phyloP scores from a whole-genome alignment of 2,113 vertebrate species.

The Cisticola juncidis region DNA sequence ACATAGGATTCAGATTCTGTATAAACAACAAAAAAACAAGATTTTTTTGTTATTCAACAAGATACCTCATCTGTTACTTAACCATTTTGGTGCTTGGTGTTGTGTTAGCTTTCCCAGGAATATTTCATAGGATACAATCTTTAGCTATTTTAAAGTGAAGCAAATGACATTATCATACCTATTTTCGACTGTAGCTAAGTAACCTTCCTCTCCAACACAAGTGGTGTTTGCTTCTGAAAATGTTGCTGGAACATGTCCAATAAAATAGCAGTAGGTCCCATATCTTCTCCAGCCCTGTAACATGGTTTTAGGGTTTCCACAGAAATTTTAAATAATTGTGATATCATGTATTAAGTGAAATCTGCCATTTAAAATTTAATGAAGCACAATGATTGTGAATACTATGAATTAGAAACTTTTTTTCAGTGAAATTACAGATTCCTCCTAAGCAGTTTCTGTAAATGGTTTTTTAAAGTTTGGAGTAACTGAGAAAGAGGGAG shows the following conservation, averaged over 20 bases:
- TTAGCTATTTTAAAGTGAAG: background rate
- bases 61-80: background rate
- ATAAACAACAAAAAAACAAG: accelerated
- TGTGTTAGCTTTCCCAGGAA: background rate
- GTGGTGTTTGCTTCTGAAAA: constrained; percentile 83
- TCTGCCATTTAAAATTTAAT: background rate
- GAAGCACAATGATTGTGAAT: background rate
- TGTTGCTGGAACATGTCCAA: constrained; percentile 73
- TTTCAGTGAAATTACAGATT: background rate
- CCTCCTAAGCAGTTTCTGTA: background rate
- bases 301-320: background rate
- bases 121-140: background rate
- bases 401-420: background rate
- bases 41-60: background rate
- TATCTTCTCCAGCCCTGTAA: constrained; percentile 83
- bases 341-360: background rate
- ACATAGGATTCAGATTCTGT: background rate
- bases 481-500: background rate
- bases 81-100: background rate
- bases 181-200: constrained; percentile 79
- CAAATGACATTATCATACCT: constrained; percentile 72
- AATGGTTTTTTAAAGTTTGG: background rate
- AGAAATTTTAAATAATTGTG: background rate
- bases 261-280: constrained; percentile 82
- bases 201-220: constrained; percentile 69